Percentiles rank a stretch among this genome's conserved stretches.
Evolutionary conservation across 2,888 invertebrate species (phyloP).

Genomic region (Sialis lutaria): DNA sequence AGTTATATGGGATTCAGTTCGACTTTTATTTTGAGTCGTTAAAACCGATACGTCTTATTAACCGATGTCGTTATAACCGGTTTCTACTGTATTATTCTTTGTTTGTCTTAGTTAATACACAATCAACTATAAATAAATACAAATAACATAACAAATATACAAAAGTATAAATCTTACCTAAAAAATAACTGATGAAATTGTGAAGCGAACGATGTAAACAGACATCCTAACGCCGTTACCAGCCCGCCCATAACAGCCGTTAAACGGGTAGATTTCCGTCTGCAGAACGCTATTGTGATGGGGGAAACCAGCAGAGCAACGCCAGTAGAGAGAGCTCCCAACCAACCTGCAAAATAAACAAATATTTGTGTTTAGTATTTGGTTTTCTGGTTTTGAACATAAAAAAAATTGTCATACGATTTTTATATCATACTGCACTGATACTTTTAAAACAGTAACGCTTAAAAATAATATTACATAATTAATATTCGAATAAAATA

Average conservation of each 20-base stretch:
- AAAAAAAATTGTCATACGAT: neutral
- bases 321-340: slow-evolving; percentile 63
- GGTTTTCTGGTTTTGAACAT: neutral
- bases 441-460: too few relatives aligned
- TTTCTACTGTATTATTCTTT: too few relatives aligned
- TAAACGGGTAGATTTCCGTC: slow-evolving; percentile 71
- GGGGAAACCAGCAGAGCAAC: slow-evolving; percentile 68
- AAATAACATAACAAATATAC: neutral
- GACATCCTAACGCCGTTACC: slow-evolving; percentile 68
- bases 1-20: too few relatives aligned
- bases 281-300: slow-evolving; percentile 67
- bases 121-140: too few relatives aligned
- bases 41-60: too few relatives aligned
- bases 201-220: slow-evolving; percentile 78
- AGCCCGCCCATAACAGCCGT: slow-evolving; percentile 78
- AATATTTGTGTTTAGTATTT: neutral
- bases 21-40: too few relatives aligned
- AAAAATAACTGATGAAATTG: slow-evolving; percentile 81
- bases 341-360: slow-evolving; percentile 50
- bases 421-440: too few relatives aligned
- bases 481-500: too few relatives aligned
- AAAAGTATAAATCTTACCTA: slow-evolving; percentile 37
- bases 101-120: too few relatives aligned
- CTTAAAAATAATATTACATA: too few relatives aligned
- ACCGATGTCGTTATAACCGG: too few relatives aligned